Conservation (phyloP, 2,797 vertebrate genomes). For the Oryzias sinensis region DNA sequence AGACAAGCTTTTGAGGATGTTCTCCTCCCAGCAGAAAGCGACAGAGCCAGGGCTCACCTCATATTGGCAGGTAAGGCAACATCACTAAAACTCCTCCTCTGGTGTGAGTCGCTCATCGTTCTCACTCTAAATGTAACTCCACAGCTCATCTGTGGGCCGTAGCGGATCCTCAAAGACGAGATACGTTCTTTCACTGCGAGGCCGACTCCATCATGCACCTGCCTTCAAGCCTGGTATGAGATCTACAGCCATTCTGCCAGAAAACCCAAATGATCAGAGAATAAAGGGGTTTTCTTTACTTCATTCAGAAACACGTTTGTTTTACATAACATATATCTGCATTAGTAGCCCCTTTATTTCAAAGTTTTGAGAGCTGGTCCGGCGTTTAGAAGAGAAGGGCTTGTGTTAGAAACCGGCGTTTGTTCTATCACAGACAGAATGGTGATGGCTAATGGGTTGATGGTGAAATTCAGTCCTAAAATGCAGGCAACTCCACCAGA, state of each 20-base stretch:
- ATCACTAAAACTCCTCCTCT: no score
- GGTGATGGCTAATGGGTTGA: no score
- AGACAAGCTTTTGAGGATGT: slow-evolving; percentile 75
- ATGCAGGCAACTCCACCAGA: no score
- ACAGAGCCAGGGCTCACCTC: slow-evolving; percentile 72
- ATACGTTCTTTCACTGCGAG: slow-evolving; percentile 79
- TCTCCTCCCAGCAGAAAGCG: slow-evolving; percentile 67
- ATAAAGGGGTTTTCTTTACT: background rate
- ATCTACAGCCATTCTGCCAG: background rate
- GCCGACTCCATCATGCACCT: slow-evolving; percentile 77
- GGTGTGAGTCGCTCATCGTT: rapidly evolving
- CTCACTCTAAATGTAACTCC: background rate
- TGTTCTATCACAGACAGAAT: no score
- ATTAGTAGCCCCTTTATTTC: no score
- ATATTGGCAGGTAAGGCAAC: slow-evolving; percentile 72
- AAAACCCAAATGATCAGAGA: background rate
- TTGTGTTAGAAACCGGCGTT: no score
- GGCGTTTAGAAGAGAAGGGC: no score
- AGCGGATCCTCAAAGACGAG: slow-evolving; percentile 72
- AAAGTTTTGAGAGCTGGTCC: no score
- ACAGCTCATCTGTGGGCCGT: slow-evolving; percentile 77
- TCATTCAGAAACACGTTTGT: no score
- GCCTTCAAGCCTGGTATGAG: slow-evolving; percentile 80
- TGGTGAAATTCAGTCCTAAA: no score
- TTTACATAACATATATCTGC: no score